phyloP scores from a whole-genome alignment of 2,888 invertebrate genomes.

The Machimus atricapillus region DNA sequence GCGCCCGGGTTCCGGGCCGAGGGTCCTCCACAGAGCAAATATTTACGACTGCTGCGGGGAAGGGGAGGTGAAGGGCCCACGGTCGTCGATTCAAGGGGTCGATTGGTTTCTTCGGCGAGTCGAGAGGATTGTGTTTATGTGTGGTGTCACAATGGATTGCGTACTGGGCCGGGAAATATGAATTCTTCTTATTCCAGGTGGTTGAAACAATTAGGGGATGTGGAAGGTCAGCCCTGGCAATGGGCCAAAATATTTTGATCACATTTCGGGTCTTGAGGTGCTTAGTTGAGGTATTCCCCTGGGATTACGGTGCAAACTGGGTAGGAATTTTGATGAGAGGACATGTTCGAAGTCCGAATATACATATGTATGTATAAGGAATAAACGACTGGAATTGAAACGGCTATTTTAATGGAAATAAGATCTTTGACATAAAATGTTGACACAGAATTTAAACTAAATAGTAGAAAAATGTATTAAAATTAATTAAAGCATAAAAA shows the following conservation, averaged over 20 bases:
- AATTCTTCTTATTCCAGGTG: not conserved
- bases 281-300: not conserved
- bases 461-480: too few species aligned
- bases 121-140: not conserved
- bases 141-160: conserved; percentile 13
- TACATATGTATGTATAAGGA: not conserved
- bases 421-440: not conserved
- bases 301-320: not conserved
- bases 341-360: not conserved
- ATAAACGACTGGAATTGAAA: not conserved
- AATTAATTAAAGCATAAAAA: too few species aligned
- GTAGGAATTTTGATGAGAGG: not conserved
- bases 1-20: not conserved
- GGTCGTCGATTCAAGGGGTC: not conserved
- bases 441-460: not conserved
- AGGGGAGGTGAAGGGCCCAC: not conserved
- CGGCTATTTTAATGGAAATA: not conserved
- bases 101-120: not conserved
- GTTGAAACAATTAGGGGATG: conserved; percentile 24
- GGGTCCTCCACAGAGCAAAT: conserved; percentile 30
- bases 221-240: not conserved
- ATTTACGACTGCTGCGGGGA: conserved; percentile 13
- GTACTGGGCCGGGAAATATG: conserved; percentile 18
- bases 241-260: conserved; percentile 24
- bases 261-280: not conserved